These are phyloP conservation scores for Drosophila arizonae DNA, from an alignment of 1,140 invertebrate genomes.

Conservation along the genomic window DNA sequence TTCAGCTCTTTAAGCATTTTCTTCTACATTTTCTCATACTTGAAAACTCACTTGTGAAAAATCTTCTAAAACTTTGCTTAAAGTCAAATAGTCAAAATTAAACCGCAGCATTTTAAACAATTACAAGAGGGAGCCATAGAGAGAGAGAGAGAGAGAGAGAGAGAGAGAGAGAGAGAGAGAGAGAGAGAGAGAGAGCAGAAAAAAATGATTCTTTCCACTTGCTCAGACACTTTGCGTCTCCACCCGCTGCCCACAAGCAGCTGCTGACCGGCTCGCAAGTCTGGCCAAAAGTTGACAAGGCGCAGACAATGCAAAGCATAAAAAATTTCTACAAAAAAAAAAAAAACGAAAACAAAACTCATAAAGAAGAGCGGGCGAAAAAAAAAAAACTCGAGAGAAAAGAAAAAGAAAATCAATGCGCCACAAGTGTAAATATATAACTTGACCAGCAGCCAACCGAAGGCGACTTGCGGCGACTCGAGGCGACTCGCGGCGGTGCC, in stretches of 20 bases:
- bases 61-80: conserved; percentile 16
- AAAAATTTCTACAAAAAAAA: conserved; percentile 22
- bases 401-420: conserved; percentile 69
- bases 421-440: conserved; percentile 75
- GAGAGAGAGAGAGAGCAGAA: too few species aligned
- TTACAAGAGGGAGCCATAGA: conserved; percentile 7
- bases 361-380: conserved; percentile 13
- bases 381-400: conserved; percentile 27
- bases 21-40: background rate
- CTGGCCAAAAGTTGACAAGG: conserved; percentile 66
- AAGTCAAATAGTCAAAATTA: conserved; percentile 37
- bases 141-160: too few species aligned
- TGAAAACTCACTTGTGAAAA: background rate
- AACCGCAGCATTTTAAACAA: conserved; percentile 25
- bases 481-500: conserved; percentile 8
- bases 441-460: conserved; percentile 60
- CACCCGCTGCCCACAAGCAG: conserved; percentile 8
- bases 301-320: conserved; percentile 52
- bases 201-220: conserved; percentile 16
- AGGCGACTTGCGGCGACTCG: conserved; percentile 14
- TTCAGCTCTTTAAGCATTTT: too few species aligned
- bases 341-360: conserved; percentile 40
- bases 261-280: conserved; percentile 53
- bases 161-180: too few species aligned
- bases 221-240: conserved; percentile 16